Evolutionary conservation across 2,113 vertebrate genomes (phyloP).

Genomic region (Phasianus colchicus): DNA sequence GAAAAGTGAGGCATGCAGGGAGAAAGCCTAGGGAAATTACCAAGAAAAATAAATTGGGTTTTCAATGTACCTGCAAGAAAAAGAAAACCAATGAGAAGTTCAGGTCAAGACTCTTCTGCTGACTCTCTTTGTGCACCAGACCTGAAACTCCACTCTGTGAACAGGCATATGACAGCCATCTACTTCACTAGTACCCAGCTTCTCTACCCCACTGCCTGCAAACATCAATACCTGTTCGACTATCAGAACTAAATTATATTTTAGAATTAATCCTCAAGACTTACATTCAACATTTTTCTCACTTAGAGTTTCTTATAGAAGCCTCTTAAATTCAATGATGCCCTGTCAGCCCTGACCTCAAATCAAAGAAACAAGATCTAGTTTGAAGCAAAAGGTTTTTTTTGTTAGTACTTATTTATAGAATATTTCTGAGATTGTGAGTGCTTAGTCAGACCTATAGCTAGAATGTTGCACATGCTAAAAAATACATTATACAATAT

Average conservation of each 20-base stretch:
- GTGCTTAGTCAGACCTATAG: background rate
- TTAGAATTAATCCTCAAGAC: background rate
- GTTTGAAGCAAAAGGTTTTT: background rate
- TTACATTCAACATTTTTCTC: background rate
- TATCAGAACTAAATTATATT: background rate
- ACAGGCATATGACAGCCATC: background rate
- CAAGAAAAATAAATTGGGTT: background rate
- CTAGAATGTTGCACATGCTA: background rate
- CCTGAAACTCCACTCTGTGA: fast-evolving
- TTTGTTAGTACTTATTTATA: background rate
- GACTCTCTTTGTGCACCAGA: fast-evolving
- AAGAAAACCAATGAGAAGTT: background rate
- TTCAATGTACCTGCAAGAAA: background rate
- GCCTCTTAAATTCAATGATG: background rate
- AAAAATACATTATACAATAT: background rate
- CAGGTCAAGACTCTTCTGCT: background rate
- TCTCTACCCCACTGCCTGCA: background rate
- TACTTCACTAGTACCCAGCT: background rate
- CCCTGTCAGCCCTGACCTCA: background rate
- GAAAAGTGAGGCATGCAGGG: background rate
- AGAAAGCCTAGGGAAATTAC: background rate
- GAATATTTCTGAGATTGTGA: background rate
- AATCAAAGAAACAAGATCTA: background rate
- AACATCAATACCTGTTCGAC: background rate
- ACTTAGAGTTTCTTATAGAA: background rate